Percentiles rank a stretch among this genome's conserved stretches.
Evolutionary conservation across 2,113 vertebrate genomes (phyloP).

Genomic region (Furnarius figulus): DNA sequence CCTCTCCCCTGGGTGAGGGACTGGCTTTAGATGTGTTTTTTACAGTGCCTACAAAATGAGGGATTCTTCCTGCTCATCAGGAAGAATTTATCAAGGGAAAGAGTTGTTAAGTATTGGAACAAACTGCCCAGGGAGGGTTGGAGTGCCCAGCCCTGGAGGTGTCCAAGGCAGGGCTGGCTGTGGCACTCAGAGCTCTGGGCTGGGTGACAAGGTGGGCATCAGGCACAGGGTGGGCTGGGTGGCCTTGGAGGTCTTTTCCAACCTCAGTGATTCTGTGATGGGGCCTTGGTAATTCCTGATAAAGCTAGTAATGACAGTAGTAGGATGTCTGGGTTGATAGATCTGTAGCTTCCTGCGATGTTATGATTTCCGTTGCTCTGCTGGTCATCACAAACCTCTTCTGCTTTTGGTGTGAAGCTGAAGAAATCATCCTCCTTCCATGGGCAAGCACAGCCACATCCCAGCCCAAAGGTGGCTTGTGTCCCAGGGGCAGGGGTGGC

Average conservation of each 20-base stretch:
- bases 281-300: neutral
- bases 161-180: neutral
- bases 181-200: neutral
- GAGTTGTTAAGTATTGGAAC: neutral
- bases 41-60: neutral
- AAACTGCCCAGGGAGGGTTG: neutral
- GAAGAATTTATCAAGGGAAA: neutral
- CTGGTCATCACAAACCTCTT: neutral
- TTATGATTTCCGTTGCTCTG: neutral
- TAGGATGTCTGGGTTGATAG: neutral
- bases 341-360: fast-evolving
- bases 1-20: no score
- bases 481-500: neutral
- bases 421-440: neutral
- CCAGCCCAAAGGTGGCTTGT: fast-evolving
- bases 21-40: neutral
- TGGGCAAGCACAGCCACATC: neutral
- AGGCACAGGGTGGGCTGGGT: neutral
- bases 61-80: neutral
- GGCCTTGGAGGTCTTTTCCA: neutral
- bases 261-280: neutral
- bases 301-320: neutral
- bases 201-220: fast-evolving
- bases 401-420: neutral
- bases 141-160: neutral